A percentile compares a stretch with the other conserved stretches of the same genome.
phyloP scores from a whole-genome alignment of 2,113 vertebrate genomes.

The Ictalurus punctatus region DNA sequence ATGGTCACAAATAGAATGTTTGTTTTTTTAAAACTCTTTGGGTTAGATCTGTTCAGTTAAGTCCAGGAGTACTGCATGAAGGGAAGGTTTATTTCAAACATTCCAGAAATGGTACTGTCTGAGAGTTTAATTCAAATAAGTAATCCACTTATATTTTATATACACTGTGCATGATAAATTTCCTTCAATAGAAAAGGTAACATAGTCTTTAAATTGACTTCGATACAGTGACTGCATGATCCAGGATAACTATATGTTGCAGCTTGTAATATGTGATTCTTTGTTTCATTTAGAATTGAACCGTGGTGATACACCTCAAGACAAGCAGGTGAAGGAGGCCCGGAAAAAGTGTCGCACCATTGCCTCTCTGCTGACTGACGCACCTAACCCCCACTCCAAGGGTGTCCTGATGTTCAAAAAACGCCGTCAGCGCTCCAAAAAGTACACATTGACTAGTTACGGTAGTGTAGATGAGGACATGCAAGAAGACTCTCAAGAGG shows the following conservation, averaged over 20 bases:
- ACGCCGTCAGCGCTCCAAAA: conserved; percentile 95
- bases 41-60: conserved; percentile 20
- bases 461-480: conserved; percentile 91
- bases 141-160: background rate
- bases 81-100: background rate
- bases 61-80: background rate
- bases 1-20: conserved; percentile 28
- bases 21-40: conserved; percentile 14
- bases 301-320: conserved; percentile 85
- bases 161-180: background rate
- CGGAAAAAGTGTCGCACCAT: conserved; percentile 95
- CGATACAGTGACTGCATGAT: background rate
- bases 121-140: background rate
- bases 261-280: background rate
- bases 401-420: conserved; percentile 99
- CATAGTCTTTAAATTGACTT: background rate
- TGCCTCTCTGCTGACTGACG: conserved; percentile 91
- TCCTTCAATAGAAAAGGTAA: background rate
- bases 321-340: conserved; percentile 94
- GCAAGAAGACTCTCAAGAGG: conserved; percentile 79
- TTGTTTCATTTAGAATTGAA: conserved; percentile 81
- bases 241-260: background rate
- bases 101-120: background rate
- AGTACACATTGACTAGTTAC: conserved; percentile 96
- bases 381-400: conserved; percentile 96